phyloP scores from a whole-genome alignment of 2,888 invertebrate genomes.

The Zygogramma bicolorata region DNA sequence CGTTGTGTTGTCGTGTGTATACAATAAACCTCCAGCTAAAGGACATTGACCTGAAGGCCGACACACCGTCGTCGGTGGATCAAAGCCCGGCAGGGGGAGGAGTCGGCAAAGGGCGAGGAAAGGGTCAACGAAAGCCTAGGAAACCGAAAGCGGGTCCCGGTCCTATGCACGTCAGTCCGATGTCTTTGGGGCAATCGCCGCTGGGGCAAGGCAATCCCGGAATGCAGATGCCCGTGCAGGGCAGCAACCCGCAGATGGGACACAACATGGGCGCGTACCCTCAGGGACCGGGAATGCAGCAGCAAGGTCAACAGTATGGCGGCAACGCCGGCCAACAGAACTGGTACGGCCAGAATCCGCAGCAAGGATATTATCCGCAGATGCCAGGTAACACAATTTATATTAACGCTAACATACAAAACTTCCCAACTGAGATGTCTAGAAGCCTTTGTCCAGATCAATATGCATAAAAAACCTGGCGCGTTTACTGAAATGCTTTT shows the following conservation, averaged over 20 bases:
- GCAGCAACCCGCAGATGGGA: not conserved
- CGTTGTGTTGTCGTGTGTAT: conserved; percentile 42
- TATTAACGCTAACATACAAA: too few species aligned
- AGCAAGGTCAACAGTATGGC: conserved; percentile 62
- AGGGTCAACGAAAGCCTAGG: conserved; percentile 70
- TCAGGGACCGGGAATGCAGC: conserved; percentile 54
- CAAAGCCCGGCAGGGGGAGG: conserved; percentile 70
- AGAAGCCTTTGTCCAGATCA: not conserved
- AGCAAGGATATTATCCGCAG: conserved; percentile 68
- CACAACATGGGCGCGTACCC: conserved; percentile 44
- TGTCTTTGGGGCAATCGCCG: conserved; percentile 43
- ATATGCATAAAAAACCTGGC: too few species aligned
- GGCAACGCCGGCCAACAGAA: conserved; percentile 70
- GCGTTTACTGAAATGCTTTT: too few species aligned
- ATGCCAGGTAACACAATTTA: conserved; percentile 62
- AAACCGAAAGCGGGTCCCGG: conserved; percentile 65
- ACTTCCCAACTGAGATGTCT: not conserved
- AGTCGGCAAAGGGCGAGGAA: conserved; percentile 68
- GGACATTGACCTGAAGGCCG: conserved; percentile 75
- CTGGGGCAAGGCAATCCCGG: conserved; percentile 58
- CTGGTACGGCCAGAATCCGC: conserved; percentile 70
- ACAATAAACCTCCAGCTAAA: conserved; percentile 59
- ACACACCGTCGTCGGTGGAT: conserved; percentile 77
- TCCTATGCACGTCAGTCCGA: conserved; percentile 54
- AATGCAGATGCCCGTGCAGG: conserved; percentile 54